These are phyloP conservation scores for Danio choprae DNA, from an alignment of 2,797 vertebrate genomes.

Conservation along the genomic window DNA sequence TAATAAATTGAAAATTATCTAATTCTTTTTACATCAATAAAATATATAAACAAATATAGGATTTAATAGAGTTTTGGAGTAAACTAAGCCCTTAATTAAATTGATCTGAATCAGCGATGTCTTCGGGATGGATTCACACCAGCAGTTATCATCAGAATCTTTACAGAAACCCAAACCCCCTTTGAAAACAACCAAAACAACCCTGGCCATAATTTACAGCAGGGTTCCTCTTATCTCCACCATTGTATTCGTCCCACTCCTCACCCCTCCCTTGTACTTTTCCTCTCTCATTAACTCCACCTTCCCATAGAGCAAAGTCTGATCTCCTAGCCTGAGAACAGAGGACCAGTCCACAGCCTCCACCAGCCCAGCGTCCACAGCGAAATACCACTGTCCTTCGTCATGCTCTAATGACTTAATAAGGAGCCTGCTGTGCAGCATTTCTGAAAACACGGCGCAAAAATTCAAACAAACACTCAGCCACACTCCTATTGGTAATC, in stretches of 20 bases:
- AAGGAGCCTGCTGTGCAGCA: conserved; percentile 57
- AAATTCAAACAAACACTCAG: conserved; percentile 49
- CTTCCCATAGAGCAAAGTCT: neutral
- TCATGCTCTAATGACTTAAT: conserved; percentile 64
- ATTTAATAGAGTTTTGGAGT: too few species aligned
- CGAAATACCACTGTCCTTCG: conserved; percentile 65
- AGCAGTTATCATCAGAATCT: conserved; percentile 7
- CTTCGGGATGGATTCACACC: conserved; percentile 3
- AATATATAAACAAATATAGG: too few species aligned
- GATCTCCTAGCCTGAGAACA: conserved; percentile 1
- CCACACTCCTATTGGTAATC: conserved; percentile 50
- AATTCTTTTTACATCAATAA: too few species aligned
- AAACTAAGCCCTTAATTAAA: neutral
- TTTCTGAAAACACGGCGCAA: conserved; percentile 49
- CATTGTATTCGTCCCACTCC: conserved; percentile 15
- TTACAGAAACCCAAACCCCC: neutral
- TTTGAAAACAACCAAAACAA: conserved; percentile 24
- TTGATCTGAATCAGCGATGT: neutral
- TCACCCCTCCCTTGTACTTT: conserved; percentile 22
- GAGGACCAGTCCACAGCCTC: conserved; percentile 8
- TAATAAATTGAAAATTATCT: too few species aligned
- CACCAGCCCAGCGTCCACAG: conserved; percentile 35
- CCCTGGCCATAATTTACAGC: conserved; percentile 35
- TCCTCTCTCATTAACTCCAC: conserved; percentile 27
- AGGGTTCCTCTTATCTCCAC: conserved; percentile 27